phyloP scores from a whole-genome alignment of 2,888 invertebrate species.

The Sminthurides aquaticus region DNA sequence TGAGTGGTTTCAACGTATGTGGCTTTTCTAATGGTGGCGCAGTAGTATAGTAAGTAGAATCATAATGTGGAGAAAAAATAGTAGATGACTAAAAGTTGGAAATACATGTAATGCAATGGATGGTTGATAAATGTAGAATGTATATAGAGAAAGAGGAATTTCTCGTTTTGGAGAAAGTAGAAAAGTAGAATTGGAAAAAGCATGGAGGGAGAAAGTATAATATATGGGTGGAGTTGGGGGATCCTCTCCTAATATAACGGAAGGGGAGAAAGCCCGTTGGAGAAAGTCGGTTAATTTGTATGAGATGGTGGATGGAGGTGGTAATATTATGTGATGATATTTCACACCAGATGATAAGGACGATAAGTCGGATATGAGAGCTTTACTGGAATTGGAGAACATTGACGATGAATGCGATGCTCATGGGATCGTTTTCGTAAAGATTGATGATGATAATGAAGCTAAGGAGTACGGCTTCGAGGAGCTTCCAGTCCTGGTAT shows the following conservation, averaged over 20 bases:
- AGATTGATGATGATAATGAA: constrained; percentile 77
- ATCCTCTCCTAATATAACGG: not conserved
- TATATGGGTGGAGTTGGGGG: not conserved
- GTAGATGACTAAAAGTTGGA: too few species aligned
- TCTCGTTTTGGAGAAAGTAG: too few species aligned
- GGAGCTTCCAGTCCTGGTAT: constrained; percentile 75
- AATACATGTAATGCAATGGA: too few species aligned
- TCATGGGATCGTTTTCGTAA: constrained; percentile 83
- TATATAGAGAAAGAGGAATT: too few species aligned
- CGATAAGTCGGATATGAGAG: constrained; percentile 80
- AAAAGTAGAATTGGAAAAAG: too few species aligned
- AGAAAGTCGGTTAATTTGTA: not conserved
- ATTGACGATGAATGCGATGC: constrained; percentile 90
- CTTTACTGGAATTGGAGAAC: constrained; percentile 75
- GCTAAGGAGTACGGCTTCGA: constrained; percentile 79
- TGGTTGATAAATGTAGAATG: too few species aligned
- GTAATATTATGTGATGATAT: not conserved
- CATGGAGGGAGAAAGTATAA: too few species aligned
- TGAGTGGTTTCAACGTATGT: too few species aligned
- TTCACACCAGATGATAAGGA: constrained; percentile 69
- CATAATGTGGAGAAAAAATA: too few species aligned
- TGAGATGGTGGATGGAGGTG: not conserved
- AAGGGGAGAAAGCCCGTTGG: not conserved
- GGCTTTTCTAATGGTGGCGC: too few species aligned
- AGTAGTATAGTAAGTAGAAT: too few species aligned